Evolutionary conservation across 2,888 invertebrate genomes (phyloP).

Genomic region (Eristalis intricaria): DNA sequence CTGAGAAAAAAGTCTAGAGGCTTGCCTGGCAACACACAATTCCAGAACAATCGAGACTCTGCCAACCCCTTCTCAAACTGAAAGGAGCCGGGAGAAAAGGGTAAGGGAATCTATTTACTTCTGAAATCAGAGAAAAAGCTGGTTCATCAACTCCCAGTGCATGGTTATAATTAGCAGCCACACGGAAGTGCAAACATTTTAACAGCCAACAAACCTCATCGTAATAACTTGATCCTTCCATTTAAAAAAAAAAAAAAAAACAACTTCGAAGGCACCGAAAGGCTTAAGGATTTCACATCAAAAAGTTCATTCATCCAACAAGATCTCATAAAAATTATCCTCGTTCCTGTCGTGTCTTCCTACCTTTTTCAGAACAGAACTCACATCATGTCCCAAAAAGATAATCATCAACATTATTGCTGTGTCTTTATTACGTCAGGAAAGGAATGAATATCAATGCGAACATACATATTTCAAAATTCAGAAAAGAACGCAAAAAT

Average conservation of each 20-base stretch:
- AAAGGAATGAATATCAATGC: neutral
- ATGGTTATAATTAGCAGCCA: neutral
- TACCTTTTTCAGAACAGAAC: neutral
- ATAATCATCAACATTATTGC: neutral
- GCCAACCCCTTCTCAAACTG: no score
- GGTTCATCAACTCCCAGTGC: neutral
- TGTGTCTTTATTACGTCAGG: slow-evolving; percentile 12
- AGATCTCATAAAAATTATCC: slow-evolving; percentile 5
- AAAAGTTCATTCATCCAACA: slow-evolving; percentile 26
- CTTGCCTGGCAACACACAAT: no score
- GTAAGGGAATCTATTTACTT: no score
- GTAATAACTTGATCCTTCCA: neutral
- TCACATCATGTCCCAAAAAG: slow-evolving; percentile 1
- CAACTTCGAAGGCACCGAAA: no score
- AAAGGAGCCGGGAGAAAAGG: no score
- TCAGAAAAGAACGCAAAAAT: neutral
- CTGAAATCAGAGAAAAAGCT: no score
- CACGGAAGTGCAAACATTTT: neutral
- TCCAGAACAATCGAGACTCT: no score
- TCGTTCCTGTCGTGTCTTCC: neutral
- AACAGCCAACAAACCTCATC: neutral
- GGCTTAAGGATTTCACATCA: neutral
- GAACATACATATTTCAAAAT: neutral
- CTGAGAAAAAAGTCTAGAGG: no score
- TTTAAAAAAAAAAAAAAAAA: neutral